Conservation (phyloP, 1,140 invertebrate genomes). For the Drepana arcuata region DNA sequence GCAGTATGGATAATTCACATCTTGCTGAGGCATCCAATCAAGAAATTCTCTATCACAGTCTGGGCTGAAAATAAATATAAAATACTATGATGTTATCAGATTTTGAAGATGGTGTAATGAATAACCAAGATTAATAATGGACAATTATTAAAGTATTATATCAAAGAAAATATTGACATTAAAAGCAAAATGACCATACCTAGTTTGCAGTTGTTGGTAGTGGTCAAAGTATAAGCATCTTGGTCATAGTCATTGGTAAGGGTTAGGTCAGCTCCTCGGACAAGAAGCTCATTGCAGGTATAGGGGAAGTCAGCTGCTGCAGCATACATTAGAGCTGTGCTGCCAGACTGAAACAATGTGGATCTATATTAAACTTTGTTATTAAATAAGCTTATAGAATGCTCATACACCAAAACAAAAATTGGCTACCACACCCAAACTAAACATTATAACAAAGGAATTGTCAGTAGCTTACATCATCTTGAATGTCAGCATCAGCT, state of each 20-base stretch:
- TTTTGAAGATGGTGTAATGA: no score
- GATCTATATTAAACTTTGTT: no score
- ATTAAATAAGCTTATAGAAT: constrained; percentile 1
- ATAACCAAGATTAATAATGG: no score
- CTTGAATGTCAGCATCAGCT: constrained; percentile 82
- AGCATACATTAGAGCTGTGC: constrained; percentile 91
- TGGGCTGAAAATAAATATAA: constrained; percentile 71
- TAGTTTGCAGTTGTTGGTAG: constrained; percentile 77
- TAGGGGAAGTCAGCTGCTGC: constrained; percentile 89
- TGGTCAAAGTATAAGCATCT: constrained; percentile 86
- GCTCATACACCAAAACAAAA: neutral
- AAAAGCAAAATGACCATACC: no score
- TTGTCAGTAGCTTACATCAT: constrained; percentile 86
- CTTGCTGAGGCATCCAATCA: constrained; percentile 68
- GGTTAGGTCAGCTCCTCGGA: constrained; percentile 84
- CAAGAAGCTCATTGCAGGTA: constrained; percentile 86
- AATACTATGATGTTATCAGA: no score
- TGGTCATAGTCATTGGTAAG: constrained; percentile 84
- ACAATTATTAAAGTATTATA: no score
- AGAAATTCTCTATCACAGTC: constrained; percentile 73
- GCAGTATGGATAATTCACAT: constrained; percentile 41
- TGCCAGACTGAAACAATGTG: constrained; percentile 78
- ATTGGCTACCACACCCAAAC: no score
- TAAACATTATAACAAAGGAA: no score
- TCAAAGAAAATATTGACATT: no score